These are phyloP conservation scores for Sympetrum striolatum DNA, from an alignment of 2,888 invertebrate genomes.

Conservation along the genomic window DNA sequence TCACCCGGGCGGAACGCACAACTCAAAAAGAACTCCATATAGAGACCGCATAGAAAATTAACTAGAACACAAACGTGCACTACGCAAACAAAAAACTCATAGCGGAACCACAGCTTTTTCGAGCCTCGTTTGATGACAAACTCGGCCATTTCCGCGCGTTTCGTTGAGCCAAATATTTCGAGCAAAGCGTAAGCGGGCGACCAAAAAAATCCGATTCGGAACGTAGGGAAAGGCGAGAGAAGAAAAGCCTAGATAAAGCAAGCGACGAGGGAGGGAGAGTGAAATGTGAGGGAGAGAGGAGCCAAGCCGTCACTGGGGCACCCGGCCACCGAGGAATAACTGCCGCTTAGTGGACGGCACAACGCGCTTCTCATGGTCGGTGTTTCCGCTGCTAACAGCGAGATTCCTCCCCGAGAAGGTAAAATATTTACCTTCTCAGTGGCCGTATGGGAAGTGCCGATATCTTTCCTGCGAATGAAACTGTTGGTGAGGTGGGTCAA, in stretches of 20 bases:
- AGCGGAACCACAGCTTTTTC: too few species aligned
- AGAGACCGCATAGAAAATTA: too few species aligned
- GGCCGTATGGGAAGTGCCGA: background rate
- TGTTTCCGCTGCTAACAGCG: background rate
- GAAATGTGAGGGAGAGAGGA: background rate
- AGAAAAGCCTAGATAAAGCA: background rate
- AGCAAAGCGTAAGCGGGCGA: background rate
- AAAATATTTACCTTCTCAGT: background rate
- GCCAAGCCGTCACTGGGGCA: constrained; percentile 34
- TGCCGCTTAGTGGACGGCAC: constrained; percentile 7
- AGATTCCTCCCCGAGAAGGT: background rate
- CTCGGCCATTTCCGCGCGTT: too few species aligned
- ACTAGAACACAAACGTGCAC: too few species aligned
- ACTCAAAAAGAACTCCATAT: too few species aligned
- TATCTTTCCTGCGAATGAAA: background rate
- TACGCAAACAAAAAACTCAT: too few species aligned
- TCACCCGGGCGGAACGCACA: too few species aligned
- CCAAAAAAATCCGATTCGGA: background rate
- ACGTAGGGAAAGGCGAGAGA: background rate
- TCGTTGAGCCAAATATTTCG: too few species aligned
- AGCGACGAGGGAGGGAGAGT: background rate
- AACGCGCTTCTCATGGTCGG: constrained; percentile 8
- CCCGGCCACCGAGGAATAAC: constrained; percentile 2
- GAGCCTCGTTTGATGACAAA: too few species aligned
- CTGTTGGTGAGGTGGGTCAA: background rate